Evolutionary conservation across 2,797 vertebrate genomes (phyloP).

Genomic region (Dryobates pubescens): DNA sequence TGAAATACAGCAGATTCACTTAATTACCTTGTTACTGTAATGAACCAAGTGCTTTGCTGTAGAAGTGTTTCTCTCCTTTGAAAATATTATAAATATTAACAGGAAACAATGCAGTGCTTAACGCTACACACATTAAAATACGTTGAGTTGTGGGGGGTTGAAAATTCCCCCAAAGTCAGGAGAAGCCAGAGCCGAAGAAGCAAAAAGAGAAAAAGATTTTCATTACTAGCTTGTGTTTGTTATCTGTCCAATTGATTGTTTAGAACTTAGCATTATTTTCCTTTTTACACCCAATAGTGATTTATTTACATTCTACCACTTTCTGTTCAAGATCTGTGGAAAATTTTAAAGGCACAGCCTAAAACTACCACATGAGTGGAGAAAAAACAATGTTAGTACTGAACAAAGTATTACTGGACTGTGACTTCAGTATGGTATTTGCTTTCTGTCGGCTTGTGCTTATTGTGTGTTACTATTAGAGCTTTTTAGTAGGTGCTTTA

Average conservation of each 20-base stretch:
- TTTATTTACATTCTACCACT: no score
- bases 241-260: no score
- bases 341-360: no score
- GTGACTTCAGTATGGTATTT: not conserved
- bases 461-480: not conserved
- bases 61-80: not conserved
- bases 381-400: not conserved
- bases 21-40: not conserved
- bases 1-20: not conserved
- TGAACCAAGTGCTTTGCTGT: not conserved
- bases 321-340: no score
- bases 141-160: not conserved
- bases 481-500: not conserved
- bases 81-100: not conserved
- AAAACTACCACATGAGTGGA: not conserved
- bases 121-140: not conserved
- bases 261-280: no score
- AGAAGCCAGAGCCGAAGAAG: no score
- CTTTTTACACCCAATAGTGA: no score
- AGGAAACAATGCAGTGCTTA: rapidly evolving
- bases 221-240: no score
- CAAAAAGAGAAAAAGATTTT: no score
- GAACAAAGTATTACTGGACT: not conserved
- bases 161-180: no score
- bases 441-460: not conserved